Base-by-base conservation (phyloP, 2,113 vertebrate genomes). In the Oreochromis niloticus region DNA sequence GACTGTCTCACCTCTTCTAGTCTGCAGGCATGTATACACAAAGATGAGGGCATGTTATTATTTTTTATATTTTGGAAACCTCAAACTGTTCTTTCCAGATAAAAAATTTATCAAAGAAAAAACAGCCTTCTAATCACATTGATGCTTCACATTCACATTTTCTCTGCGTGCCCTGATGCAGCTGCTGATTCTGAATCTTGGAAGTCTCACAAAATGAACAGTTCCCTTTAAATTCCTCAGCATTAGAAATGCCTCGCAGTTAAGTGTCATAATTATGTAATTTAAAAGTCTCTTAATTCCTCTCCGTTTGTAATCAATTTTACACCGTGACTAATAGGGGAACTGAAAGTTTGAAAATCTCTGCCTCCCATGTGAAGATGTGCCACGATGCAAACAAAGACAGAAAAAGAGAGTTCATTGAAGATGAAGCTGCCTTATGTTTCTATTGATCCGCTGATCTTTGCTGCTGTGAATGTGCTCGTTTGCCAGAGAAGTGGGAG, bases 301-400 rank as follows among this genome's bases (percentile, higher is more conserved):
- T 54, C 73, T 90, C 71, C 41, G 14, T 87, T 88, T 88, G 85
- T 79, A 92, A 94, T 95, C 90, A 93, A 92, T 95, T 95, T 94
- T 12, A 68, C 48, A 84, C 90, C 55, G 61, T 93, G 92, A 94
- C 94, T 94, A 95, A 94, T 90, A 84, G 83, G 81, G 75, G 91
- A 50, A 91, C 92, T 94, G 94, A 92, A 89, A 84, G 81, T 91
- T 80, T 82, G 48, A 92, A 52, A 34, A 78, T 78, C 73, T 50
- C 82, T 73, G 83, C 88, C 85, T 90, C 85, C 89, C 89, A 89
- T 82, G 84, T 85, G 48, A 92, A 61, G 85, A 85, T 36, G 86
- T 68, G 83, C 87, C 55, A 11, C 30, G 84, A 46, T 43, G 66
- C 61, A 87, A 88, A 78, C 43, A 59, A 85, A 87, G 84, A 55